Evolutionary conservation across 2,113 vertebrate species (phyloP).

Genomic region (Nesogale talazaci): DNA sequence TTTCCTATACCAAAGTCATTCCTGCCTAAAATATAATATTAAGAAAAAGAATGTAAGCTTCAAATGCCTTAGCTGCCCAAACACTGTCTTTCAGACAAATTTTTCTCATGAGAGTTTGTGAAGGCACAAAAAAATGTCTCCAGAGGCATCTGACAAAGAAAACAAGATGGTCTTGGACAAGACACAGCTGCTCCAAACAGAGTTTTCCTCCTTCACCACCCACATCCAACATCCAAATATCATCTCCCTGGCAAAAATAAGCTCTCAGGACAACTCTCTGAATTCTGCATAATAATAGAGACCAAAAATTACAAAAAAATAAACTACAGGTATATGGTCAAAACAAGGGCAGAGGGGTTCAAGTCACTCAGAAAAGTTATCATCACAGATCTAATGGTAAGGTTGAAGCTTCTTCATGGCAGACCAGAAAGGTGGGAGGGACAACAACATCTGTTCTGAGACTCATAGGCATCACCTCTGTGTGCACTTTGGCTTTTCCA

Average conservation of each 20-base stretch:
- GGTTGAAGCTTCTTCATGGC: not conserved
- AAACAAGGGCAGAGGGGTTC: not conserved
- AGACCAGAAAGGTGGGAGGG: not conserved
- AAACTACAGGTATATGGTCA: not conserved
- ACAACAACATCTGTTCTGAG: not conserved
- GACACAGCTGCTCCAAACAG: conserved; percentile 16
- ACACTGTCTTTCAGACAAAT: conserved; percentile 49
- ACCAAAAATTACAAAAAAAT: not conserved
- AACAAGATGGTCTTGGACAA: conserved; percentile 14
- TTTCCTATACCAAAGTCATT: conserved; percentile 5
- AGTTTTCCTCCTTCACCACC: fast-evolving
- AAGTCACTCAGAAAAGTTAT: not conserved
- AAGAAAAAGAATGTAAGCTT: conserved; percentile 32
- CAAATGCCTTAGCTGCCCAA: not conserved
- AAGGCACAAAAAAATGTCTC: conserved; percentile 21
- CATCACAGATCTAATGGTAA: not conserved
- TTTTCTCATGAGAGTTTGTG: not conserved
- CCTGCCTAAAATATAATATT: not conserved
- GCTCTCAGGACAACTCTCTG: not conserved
- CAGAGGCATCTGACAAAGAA: not conserved
- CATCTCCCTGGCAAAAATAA: not conserved
- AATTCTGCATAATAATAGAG: not conserved
- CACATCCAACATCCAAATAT: not conserved
- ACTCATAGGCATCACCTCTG: not conserved
- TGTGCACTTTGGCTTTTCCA: not conserved